A percentile compares a stretch with the other conserved stretches of the same genome.
These are phyloP conservation scores for Cistogaster globosa DNA, from an alignment of 2,888 invertebrate genomes.

Conservation along the genomic window DNA sequence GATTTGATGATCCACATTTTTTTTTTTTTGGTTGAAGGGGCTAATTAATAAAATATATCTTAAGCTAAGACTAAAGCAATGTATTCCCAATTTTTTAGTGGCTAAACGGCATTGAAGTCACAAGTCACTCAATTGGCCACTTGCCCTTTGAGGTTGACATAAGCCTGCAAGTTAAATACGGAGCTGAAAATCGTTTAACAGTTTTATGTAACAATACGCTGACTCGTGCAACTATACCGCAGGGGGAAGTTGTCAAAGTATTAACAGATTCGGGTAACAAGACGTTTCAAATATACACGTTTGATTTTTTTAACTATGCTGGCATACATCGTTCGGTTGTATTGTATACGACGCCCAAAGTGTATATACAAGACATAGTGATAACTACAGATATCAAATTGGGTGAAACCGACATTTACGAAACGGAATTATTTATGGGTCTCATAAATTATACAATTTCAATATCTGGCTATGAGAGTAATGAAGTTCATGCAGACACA, in stretches of 20 bases:
- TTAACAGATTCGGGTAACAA: conserved; percentile 85
- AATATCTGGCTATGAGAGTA: conserved; percentile 53
- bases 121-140: conserved; percentile 96
- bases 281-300: conserved; percentile 90
- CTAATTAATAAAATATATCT: not conserved
- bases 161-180: conserved; percentile 86
- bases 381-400: conserved; percentile 87
- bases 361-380: conserved; percentile 92
- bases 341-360: conserved; percentile 92
- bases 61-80: not conserved
- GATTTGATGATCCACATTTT: no score
- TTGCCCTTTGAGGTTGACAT: conserved; percentile 96
- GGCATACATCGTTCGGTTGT: conserved; percentile 97
- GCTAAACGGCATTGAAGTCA: conserved; percentile 91
- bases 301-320: conserved; percentile 99
- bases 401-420: conserved; percentile 49
- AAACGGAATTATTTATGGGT: conserved; percentile 49
- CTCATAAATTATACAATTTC: conserved; percentile 54
- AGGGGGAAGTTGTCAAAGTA: conserved; percentile 87
- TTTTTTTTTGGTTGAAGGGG: no score
- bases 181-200: conserved; percentile 90
- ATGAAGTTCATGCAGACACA: conserved; percentile 45
- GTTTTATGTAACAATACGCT: conserved; percentile 97
- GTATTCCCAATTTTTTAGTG: conserved; percentile 87
- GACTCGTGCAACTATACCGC: conserved; percentile 92